These are phyloP conservation scores for Silurus lanzhouensis DNA, from an alignment of 2,797 vertebrate species.

Conservation along the genomic window DNA sequence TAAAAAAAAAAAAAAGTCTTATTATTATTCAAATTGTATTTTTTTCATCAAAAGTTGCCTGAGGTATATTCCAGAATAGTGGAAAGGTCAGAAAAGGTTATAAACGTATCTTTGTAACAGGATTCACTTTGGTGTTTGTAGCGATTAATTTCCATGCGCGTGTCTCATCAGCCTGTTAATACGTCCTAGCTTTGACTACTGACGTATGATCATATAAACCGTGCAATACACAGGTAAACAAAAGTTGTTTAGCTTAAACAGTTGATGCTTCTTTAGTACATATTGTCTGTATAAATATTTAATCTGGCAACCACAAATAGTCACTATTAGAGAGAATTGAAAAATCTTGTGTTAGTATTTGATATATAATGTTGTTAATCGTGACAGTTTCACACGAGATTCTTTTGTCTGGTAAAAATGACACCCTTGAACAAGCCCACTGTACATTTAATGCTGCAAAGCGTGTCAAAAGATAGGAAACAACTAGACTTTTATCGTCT, in stretches of 20 bases:
- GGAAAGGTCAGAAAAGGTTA: neutral
- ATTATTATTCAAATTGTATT: too few species aligned
- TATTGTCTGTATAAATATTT: neutral
- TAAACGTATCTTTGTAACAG: neutral
- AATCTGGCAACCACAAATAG: neutral
- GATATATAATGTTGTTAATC: neutral
- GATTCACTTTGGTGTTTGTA: neutral
- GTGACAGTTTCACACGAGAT: neutral
- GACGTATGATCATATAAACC: neutral
- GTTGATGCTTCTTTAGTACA: neutral
- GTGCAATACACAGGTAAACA: neutral
- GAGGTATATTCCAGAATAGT: too few species aligned
- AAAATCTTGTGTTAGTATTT: neutral
- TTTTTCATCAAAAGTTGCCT: too few species aligned
- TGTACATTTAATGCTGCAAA: neutral
- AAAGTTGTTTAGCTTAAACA: neutral
- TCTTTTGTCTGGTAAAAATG: neutral
- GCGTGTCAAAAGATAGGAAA: too few species aligned
- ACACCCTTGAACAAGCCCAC: neutral
- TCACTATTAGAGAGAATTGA: neutral
- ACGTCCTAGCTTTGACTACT: neutral
- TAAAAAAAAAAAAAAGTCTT: too few species aligned
- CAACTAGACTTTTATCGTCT: too few species aligned
- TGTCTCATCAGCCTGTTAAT: too few species aligned
- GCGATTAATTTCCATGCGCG: neutral